Percentiles rank a stretch among this genome's conserved stretches.
Conservation (phyloP, 2,797 vertebrate species). For the Falco concolor region DNA sequence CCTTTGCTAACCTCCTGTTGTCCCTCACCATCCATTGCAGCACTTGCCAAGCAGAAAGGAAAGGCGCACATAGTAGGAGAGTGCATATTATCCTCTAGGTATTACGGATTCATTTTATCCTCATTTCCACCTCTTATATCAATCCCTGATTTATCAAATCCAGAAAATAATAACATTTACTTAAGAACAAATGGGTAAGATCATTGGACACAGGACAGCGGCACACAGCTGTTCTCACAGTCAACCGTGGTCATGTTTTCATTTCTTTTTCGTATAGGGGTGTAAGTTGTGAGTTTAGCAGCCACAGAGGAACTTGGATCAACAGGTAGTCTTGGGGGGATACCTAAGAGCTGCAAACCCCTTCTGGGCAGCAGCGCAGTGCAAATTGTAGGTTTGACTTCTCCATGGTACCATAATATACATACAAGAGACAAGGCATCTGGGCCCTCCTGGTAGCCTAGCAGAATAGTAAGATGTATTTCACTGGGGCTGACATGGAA, state of each 20-base stretch:
- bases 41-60: not conserved
- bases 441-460: not conserved
- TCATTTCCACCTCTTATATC: conserved; percentile 38
- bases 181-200: not conserved
- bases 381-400: not conserved
- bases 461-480: not conserved
- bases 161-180: not conserved
- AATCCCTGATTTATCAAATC: conserved; percentile 24
- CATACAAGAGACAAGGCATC: not conserved
- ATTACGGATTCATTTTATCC: not conserved
- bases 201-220: not conserved
- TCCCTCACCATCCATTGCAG: not conserved
- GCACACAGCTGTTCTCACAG: not conserved
- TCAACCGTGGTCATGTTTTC: not conserved
- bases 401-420: not conserved
- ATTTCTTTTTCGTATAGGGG: not conserved
- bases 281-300: not conserved
- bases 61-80: accelerated
- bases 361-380: not conserved
- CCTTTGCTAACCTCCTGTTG: conserved; percentile 46
- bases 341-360: not conserved
- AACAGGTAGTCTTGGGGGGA: not conserved
- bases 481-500: not conserved
- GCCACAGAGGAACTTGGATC: not conserved
- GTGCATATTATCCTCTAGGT: not conserved